A percentile compares a stretch with the other conserved stretches of the same genome.
These are phyloP conservation scores for Folsomia candida DNA, from an alignment of 2,888 invertebrate species.

Conservation along the genomic window DNA sequence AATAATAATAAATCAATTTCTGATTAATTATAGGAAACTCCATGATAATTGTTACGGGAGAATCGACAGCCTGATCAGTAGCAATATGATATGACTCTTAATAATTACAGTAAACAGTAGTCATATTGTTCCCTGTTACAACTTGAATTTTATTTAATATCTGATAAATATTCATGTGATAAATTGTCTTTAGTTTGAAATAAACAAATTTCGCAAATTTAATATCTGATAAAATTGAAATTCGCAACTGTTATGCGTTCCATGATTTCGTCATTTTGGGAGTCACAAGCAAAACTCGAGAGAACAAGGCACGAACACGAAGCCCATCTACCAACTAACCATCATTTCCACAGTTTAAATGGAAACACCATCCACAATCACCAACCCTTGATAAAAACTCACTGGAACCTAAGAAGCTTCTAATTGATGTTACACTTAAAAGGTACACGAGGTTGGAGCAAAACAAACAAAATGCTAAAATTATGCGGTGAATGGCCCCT, in stretches of 20 bases:
- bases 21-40: too few species aligned
- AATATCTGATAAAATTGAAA: too few species aligned
- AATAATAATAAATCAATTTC: too few species aligned
- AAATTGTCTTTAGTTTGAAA: too few species aligned
- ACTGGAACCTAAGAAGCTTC: background rate
- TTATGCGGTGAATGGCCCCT: background rate
- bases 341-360: background rate
- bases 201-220: too few species aligned
- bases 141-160: too few species aligned
- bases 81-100: too few species aligned
- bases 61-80: too few species aligned
- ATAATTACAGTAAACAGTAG: too few species aligned
- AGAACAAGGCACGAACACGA: background rate
- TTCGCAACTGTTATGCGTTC: background rate
- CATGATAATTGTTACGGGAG: too few species aligned
- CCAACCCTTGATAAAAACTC: constrained; percentile 15
- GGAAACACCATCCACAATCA: constrained; percentile 17
- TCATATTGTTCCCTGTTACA: too few species aligned
- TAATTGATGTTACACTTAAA: background rate
- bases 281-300: background rate
- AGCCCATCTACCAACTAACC: background rate
- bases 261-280: constrained; percentile 7
- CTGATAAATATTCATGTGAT: too few species aligned
- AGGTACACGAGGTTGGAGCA: background rate
- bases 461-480: background rate